Evolutionary conservation across 2,888 invertebrate species (phyloP).

Genomic region (Aradus depressus): DNA sequence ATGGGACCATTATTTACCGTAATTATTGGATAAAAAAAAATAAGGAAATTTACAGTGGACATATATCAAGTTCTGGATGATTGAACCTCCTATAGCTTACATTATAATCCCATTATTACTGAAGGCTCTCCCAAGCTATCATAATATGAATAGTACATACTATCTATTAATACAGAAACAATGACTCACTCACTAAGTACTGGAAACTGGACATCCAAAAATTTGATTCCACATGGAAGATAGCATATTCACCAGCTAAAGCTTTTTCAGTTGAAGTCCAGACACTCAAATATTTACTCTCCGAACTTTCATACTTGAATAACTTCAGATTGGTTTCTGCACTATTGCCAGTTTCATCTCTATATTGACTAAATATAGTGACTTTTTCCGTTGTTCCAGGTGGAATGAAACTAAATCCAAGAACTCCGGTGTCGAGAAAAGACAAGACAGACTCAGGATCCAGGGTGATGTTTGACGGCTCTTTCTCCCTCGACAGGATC

Average conservation of each 20-base stretch:
- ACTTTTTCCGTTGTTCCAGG: slow-evolving; percentile 27
- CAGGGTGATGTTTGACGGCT: slow-evolving; percentile 4
- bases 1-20: no score
- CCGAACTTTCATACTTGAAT: slow-evolving; percentile 35
- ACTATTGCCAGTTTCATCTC: slow-evolving; percentile 26
- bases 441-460: slow-evolving; percentile 24
- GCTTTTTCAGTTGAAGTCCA: slow-evolving; percentile 39
- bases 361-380: slow-evolving; percentile 27
- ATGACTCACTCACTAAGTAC: slow-evolving; percentile 39
- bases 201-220: slow-evolving; percentile 40
- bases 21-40: no score
- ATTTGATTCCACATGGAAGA: slow-evolving; percentile 43
- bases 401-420: slow-evolving; percentile 32
- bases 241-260: slow-evolving; percentile 42
- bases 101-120: no score
- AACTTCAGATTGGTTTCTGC: slow-evolving; percentile 27
- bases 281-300: slow-evolving; percentile 39
- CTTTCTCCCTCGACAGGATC: background rate
- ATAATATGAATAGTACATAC: no score
- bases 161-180: no score
- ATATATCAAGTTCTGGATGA: no score
- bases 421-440: slow-evolving; percentile 32
- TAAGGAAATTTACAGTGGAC: no score
- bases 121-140: no score
- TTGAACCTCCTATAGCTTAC: no score